Evolutionary conservation across 2,888 invertebrate species (phyloP), one percentile per base, ranked within the genome.

Genomic region (Melinaea marsaeus): DNA sequence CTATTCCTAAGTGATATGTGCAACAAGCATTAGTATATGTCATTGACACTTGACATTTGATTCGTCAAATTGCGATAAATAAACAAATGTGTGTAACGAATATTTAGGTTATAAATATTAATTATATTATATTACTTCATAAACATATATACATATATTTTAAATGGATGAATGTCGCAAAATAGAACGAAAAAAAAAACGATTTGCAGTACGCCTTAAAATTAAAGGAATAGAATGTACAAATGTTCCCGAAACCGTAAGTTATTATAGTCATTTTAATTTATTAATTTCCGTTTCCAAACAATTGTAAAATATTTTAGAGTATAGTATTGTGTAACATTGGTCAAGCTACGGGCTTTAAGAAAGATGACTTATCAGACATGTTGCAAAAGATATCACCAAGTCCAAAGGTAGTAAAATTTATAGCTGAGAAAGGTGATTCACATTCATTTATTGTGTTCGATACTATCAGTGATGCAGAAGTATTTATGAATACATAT

Each of bases 311-410:
- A 34, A 58, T 60, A 32, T 66, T 72, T 92, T 67, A 96, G 96
- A 91, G 93, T 77, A 73, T 97, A 56, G 92, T 94, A 55, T 86
- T 98, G n/a, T 95, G 96, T 73, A 98, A 98, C 86, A 95, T 94
- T 35, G 98, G 98, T 1, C 92, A 97, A 65, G 95, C 95, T 2
- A 96, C 95, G 71, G 96, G 96, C 4, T 87, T 97, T 33, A 90
- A 92, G 4, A 93, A 95, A 78, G 93, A 94, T 75, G 79, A 86
- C 57, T 76, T 98, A 9, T 77, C 93, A 4, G 78, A 90, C 51
- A 76, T 97, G 4, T 80, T 95, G 35, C 77, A 88, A 54, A 79
- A 92, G 4, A 92, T 94, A 60, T 76, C 84, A 4, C 76, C 87
- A 62, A 87, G 89, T 79, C 93, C 94, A 1, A 65, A 76, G 33